These are phyloP conservation scores for Felis catus DNA, from an alignment of 2,113 vertebrate species.

Conservation along the genomic window DNA sequence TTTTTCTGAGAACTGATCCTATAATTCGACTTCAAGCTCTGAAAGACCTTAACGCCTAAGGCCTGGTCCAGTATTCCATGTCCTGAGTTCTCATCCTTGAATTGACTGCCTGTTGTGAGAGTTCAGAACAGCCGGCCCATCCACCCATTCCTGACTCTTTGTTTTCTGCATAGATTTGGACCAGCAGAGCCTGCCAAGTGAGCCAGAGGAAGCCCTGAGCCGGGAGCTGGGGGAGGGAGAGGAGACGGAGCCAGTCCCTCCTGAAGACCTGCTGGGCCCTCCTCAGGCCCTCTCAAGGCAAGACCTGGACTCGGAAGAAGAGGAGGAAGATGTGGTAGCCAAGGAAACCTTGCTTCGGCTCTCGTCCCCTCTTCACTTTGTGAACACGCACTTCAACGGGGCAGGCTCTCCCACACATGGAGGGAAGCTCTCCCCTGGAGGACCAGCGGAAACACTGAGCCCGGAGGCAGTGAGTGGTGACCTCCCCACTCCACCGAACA, in stretches of 20 bases:
- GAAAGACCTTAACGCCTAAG: background rate
- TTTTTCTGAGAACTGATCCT: background rate
- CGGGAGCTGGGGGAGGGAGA: conserved; percentile 90
- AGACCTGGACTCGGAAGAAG: conserved; percentile 82
- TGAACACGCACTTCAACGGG: conserved; percentile 99
- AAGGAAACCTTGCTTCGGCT: conserved; percentile 91
- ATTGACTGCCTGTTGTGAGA: background rate
- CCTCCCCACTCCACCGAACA: conserved; percentile 92
- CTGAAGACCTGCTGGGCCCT: conserved; percentile 80
- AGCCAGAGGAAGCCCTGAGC: conserved; percentile 93
- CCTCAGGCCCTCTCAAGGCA: conserved; percentile 78
- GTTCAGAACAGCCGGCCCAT: background rate
- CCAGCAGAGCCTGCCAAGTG: conserved; percentile 94
- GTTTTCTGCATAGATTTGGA: conserved; percentile 91
- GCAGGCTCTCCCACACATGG: conserved; percentile 74
- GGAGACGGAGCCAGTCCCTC: conserved; percentile 66
- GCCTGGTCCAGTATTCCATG: background rate
- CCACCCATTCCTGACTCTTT: background rate
- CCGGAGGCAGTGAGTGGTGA: conserved; percentile 93
- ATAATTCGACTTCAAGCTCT: background rate
- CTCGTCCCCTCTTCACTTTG: conserved; percentile 96
- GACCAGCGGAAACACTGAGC: conserved; percentile 89
- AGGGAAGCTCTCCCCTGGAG: conserved; percentile 72
- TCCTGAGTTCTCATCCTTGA: background rate
- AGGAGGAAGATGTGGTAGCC: conserved; percentile 55